These are phyloP conservation scores for Agrilus mali DNA, from an alignment of 2,888 invertebrate genomes.

Conservation along the genomic window DNA sequence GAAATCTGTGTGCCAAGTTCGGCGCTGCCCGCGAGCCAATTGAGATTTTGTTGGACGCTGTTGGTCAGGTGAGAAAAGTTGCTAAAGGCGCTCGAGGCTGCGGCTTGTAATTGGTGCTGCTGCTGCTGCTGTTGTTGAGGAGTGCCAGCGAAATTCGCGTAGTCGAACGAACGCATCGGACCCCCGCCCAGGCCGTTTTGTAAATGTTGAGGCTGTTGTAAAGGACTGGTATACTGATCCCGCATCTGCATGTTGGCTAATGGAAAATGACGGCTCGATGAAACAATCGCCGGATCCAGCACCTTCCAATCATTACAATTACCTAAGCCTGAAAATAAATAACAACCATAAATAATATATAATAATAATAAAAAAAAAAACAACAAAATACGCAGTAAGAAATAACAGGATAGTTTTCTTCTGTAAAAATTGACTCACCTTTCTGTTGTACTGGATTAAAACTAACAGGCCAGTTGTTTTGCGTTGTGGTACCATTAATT, in stretches of 20 bases:
- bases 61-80: slow-evolving; percentile 16
- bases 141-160: slow-evolving; percentile 21
- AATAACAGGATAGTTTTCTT: background rate
- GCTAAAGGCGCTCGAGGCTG: slow-evolving; percentile 8
- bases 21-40: slow-evolving; percentile 25
- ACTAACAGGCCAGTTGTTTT: slow-evolving; percentile 31
- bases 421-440: slow-evolving; percentile 21
- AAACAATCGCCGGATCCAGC: slow-evolving; percentile 86
- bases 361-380: too few relatives aligned
- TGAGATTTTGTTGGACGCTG: slow-evolving; percentile 21
- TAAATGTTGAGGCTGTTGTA: slow-evolving; percentile 10
- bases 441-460: slow-evolving; percentile 27
- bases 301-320: slow-evolving; percentile 75
- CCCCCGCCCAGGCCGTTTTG: slow-evolving; percentile 5
- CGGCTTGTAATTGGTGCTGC: slow-evolving; percentile 10
- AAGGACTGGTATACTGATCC: slow-evolving; percentile 20
- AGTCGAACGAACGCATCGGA: slow-evolving; percentile 20
- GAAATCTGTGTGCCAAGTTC: slow-evolving; percentile 32
- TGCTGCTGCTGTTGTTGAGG: slow-evolving; percentile 23
- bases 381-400: background rate
- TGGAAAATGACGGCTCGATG: slow-evolving; percentile 50
- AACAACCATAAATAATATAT: too few relatives aligned
- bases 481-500: slow-evolving; percentile 26
- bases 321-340: slow-evolving; percentile 32
- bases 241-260: slow-evolving; percentile 29